phyloP scores from a whole-genome alignment of 2,113 vertebrate species.

The Bagarius yarrelli region DNA sequence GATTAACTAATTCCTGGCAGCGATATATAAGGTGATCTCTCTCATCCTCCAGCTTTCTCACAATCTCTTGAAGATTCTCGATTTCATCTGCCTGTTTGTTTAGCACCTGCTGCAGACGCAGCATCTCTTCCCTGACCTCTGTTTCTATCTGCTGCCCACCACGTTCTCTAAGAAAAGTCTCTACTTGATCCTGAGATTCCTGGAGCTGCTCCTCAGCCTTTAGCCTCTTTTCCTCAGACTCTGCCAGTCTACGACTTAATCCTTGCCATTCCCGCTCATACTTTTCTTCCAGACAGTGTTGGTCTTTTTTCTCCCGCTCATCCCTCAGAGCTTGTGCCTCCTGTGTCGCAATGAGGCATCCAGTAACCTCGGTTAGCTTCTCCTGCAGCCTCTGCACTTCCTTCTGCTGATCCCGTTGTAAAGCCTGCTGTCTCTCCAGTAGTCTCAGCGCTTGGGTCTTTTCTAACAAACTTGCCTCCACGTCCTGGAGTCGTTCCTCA shows the following conservation, averaged over 20 bases:
- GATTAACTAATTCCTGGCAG: constrained; percentile 88
- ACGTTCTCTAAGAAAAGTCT: constrained; percentile 79
- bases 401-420: constrained; percentile 84
- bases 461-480: constrained; percentile 84
- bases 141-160: constrained; percentile 69
- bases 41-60: constrained; percentile 81
- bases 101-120: constrained; percentile 83
- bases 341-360: constrained; percentile 79
- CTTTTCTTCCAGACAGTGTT: constrained; percentile 78
- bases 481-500: constrained; percentile 83
- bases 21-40: constrained; percentile 79
- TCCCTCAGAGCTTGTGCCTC: constrained; percentile 82
- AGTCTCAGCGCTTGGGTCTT: constrained; percentile 86
- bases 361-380: constrained; percentile 78
- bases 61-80: constrained; percentile 78
- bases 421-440: constrained; percentile 84
- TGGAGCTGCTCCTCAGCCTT: constrained; percentile 80
- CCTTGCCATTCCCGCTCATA: constrained; percentile 84
- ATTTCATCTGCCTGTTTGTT: constrained; percentile 73
- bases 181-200: constrained; percentile 80
- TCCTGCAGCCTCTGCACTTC: constrained; percentile 87
- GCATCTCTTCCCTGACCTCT: constrained; percentile 76
- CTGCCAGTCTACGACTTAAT: constrained; percentile 77
- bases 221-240: constrained; percentile 77
- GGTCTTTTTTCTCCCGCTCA: constrained; percentile 83